Evolutionary conservation across 2,888 invertebrate genomes (phyloP).

Genomic region (Euplagia quadripunctaria): DNA sequence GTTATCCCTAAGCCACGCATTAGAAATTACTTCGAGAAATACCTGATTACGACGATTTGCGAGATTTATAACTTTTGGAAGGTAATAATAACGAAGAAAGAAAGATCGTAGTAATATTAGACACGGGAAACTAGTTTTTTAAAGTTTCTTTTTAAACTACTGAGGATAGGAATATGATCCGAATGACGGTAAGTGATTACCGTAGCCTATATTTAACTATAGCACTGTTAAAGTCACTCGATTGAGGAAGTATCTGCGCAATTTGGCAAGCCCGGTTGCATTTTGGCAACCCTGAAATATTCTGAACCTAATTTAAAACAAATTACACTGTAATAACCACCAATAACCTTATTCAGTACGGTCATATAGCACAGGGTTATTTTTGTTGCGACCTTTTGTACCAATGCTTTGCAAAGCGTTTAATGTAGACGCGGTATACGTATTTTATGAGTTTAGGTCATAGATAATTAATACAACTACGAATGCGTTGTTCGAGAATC

Average conservation of each 20-base stretch:
- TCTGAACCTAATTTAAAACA: not conserved
- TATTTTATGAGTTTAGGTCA: not conserved
- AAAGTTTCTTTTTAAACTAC: too few relatives aligned
- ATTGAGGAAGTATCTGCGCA: not conserved
- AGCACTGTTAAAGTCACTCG: not conserved
- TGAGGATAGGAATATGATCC: too few relatives aligned
- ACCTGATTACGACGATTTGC: not conserved
- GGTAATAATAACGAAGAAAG: too few relatives aligned
- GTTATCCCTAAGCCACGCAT: conserved; percentile 20
- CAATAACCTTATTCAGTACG: not conserved
- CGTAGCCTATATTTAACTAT: too few relatives aligned
- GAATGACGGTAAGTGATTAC: too few relatives aligned
- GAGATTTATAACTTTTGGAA: not conserved
- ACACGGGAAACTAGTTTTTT: too few relatives aligned
- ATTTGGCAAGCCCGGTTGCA: not conserved
- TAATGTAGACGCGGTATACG: not conserved
- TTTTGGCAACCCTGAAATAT: not conserved
- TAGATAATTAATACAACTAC: too few relatives aligned
- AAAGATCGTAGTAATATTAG: too few relatives aligned
- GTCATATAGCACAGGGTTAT: too few relatives aligned
- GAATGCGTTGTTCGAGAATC: too few relatives aligned
- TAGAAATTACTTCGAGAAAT: conserved; percentile 25
- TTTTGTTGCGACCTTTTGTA: not conserved
- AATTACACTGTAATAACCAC: not conserved
- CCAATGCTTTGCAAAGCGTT: not conserved